Evolutionary conservation across 2,888 invertebrate species (phyloP), one percentile per base, ranked within the genome.

Genomic region (Micropterix aruncella): DNA sequence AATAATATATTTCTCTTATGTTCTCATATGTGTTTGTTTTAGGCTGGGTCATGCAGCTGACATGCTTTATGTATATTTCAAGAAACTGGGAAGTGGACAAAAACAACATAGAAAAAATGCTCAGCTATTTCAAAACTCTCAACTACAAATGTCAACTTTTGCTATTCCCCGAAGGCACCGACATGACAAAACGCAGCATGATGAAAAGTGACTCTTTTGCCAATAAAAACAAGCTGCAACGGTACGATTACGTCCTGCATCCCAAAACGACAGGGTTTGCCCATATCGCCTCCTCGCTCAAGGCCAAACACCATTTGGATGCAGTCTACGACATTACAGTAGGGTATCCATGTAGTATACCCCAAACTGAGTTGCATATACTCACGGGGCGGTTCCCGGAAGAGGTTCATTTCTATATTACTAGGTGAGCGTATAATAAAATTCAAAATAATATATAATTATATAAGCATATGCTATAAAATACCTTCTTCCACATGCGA

Each of bases 31-130:
- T 17, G 16, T 37, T 45, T 39, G 42, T 57, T 60, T 44, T 56
- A 83, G 84, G 84, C 44, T 85, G 85, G 85, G 85, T 90, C 53
- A 92, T 93, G 91, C 90, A 91, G 62, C 65, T 86, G 57, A 83
- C 84, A 48, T 83, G 79, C 53, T 93, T 85, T 62, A 71, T 92
- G 43, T 93, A 87, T 60, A 79, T 93, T 52, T 82, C 85, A 51
- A 74, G 93, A 44, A 79, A 76, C 50, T 93, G 92, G 89, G 78
- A 79, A 47, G 72, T 75, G 46, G 93, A 93, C 58, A 74, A 80
- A 59, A 55, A 65, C 2, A 75, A 77, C 46, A 63, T 93, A 40
- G 65, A 75, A 2, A 74, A 77, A 46, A 78, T 83, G 46, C 66
- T 88, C 14, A 76, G 83, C 52, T 91, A 91, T 58, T 81, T 88